Percentiles rank a stretch among this genome's conserved stretches.
phyloP scores from a whole-genome alignment of 2,888 invertebrate genomes.

The Hirudinaria manillensis region DNA sequence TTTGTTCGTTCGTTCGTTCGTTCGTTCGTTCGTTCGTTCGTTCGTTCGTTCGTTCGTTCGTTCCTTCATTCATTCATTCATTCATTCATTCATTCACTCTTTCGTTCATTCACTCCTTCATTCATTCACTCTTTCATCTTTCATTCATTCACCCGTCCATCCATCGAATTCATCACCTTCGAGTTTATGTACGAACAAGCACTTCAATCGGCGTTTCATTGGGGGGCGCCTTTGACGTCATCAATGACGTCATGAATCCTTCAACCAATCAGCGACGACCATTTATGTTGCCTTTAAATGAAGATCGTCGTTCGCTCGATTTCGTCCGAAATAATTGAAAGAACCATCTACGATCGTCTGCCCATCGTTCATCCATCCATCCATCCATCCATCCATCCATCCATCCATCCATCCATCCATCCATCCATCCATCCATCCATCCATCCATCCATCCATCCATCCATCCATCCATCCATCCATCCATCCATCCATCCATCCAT shows the following conservation, averaged over 20 bases:
- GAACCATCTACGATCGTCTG: neutral
- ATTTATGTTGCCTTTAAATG: no score
- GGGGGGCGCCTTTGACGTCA: no score
- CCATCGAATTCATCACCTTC: neutral
- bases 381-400: conserved; percentile 8
- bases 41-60: neutral
- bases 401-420: conserved; percentile 13
- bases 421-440: conserved; percentile 16
- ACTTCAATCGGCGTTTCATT: no score
- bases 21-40: no score
- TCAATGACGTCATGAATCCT: no score
- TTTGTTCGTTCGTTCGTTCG: neutral
- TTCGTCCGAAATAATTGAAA: no score
- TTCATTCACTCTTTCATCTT: neutral
- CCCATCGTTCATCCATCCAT: conserved; percentile 16
- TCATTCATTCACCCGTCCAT: neutral
- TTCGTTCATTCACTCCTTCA: neutral
- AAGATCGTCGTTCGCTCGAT: no score
- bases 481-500: conserved; percentile 22
- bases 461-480: conserved; percentile 23
- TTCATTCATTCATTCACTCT: neutral
- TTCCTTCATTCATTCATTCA: neutral
- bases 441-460: conserved; percentile 22
- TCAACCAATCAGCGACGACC: no score
- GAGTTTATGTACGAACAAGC: neutral